These are phyloP conservation scores for Pseudoatta argentina DNA, from an alignment of 1,140 invertebrate genomes.

Conservation along the genomic window DNA sequence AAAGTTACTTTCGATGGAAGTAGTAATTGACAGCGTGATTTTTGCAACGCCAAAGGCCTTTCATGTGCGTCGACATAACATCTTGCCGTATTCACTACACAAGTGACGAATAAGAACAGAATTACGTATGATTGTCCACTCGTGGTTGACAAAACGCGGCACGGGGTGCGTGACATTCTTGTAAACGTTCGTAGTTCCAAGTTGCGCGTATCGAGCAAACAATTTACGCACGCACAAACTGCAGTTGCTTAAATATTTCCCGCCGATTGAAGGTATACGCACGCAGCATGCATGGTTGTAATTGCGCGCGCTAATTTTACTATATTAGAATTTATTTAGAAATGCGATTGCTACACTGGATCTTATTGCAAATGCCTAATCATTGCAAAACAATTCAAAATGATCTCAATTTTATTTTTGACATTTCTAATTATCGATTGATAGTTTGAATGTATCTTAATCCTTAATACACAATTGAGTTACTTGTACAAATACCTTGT, in stretches of 20 bases:
- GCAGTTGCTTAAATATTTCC: constrained; percentile 53
- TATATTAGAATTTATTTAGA: neutral
- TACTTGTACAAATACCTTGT: no score
- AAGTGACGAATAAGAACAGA: constrained; percentile 15
- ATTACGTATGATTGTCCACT: constrained; percentile 33
- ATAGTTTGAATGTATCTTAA: neutral
- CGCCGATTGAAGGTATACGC: neutral
- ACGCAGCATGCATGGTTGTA: neutral
- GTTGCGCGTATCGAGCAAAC: constrained; percentile 65
- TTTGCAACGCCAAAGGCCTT: constrained; percentile 3
- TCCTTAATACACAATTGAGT: no score
- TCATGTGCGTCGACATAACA: neutral
- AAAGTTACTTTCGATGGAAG: neutral
- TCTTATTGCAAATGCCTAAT: neutral
- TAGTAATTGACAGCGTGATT: neutral
- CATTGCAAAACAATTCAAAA: neutral
- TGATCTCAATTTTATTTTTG: neutral
- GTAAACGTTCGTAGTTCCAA: constrained; percentile 67
- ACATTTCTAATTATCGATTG: neutral
- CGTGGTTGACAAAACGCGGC: constrained; percentile 61
- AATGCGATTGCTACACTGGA: neutral
- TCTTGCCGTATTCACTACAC: neutral
- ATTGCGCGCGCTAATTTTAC: constrained; percentile 44
- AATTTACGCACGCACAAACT: constrained; percentile 48
- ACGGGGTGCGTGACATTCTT: constrained; percentile 68